A percentile compares a stretch with the other conserved stretches of the same genome.
These are phyloP conservation scores for Ptychochromis oligacanthus DNA, from an alignment of 2,113 vertebrate genomes.

Conservation along the genomic window DNA sequence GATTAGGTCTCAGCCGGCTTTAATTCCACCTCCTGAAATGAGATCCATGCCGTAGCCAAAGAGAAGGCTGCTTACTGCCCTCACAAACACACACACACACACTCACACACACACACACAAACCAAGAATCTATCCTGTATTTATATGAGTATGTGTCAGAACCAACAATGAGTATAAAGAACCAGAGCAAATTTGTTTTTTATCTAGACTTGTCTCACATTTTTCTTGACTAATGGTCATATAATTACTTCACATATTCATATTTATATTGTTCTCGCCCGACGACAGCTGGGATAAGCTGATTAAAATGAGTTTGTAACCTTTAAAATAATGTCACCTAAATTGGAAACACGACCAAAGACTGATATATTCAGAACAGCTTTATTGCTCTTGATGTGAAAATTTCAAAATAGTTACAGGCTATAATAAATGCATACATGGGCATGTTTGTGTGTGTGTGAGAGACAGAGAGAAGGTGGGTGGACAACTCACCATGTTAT, in stretches of 20 bases:
- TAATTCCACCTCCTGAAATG: conserved; percentile 74
- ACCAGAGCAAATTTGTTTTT: neutral
- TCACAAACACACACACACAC: conserved; percentile 21
- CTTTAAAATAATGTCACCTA: neutral
- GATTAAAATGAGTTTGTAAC: neutral
- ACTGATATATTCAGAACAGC: neutral
- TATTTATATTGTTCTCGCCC: neutral
- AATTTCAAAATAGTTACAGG: neutral
- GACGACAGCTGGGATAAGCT: neutral
- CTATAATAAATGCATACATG: neutral
- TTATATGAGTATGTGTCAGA: conserved; percentile 14
- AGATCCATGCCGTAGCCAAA: conserved; percentile 56
- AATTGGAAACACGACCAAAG: neutral
- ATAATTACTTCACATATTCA: neutral
- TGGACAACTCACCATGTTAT: neutral
- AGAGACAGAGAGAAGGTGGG: neutral
- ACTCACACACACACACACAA: neutral
- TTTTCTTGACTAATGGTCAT: neutral
- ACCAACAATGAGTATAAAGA: neutral
- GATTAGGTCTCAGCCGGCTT: conserved; percentile 73
- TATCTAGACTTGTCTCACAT: neutral
- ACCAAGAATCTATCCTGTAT: neutral
- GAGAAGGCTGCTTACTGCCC: conserved; percentile 36
- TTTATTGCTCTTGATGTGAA: neutral
- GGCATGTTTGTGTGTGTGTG: neutral